Conservation (phyloP, 2,797 vertebrate species). For the Smutsia gigantea region DNA sequence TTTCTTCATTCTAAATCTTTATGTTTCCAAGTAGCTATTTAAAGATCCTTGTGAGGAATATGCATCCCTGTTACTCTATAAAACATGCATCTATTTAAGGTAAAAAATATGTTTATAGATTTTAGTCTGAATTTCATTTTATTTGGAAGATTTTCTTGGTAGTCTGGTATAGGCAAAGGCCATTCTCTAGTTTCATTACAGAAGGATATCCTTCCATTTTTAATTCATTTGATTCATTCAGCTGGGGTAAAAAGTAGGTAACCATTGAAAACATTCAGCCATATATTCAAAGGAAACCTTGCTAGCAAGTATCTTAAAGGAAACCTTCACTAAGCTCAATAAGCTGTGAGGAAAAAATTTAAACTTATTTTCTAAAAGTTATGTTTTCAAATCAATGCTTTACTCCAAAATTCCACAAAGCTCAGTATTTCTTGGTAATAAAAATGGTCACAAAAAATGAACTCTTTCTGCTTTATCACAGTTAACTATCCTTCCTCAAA, state of each 20-base stretch:
- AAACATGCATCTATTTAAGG: background rate
- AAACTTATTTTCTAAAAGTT: background rate
- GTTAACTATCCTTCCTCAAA: background rate
- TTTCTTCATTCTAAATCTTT: background rate
- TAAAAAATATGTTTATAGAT: background rate
- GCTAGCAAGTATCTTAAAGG: background rate
- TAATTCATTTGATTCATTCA: background rate
- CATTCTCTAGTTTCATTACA: slow-evolving; percentile 9
- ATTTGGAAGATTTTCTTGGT: background rate
- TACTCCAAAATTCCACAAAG: background rate
- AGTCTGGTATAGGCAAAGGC: background rate
- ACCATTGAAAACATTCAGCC: background rate
- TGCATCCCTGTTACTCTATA: background rate
- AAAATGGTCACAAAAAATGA: slow-evolving; percentile 1
- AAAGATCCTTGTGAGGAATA: background rate
- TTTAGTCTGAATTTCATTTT: slow-evolving; percentile 32
- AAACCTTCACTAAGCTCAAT: background rate
- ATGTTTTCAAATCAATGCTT: slow-evolving; percentile 53
- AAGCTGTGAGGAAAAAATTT: background rate
- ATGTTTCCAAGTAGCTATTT: background rate
- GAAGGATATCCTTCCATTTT: background rate
- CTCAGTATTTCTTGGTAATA: background rate
- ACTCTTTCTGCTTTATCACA: background rate
- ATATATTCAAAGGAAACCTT: slow-evolving; percentile 23
- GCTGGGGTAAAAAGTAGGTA: background rate